Base-by-base conservation (phyloP, 2,113 vertebrate genomes). In the Australoheros scitulus region DNA sequence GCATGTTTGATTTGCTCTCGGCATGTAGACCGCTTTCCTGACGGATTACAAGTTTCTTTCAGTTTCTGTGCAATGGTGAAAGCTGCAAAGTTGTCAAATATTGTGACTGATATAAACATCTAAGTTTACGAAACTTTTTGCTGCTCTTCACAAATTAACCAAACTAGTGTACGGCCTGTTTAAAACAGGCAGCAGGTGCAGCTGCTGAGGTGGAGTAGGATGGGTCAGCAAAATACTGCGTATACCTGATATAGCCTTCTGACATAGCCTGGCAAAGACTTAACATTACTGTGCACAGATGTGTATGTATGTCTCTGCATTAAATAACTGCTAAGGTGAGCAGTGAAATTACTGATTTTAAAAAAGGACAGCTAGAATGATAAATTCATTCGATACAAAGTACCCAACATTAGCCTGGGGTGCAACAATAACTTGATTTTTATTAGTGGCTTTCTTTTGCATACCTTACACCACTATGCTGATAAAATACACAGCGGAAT, bases 341-440 rank as follows among this genome's bases (percentile, higher is more conserved):
- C 43, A 52, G 52, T 72, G 17, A 17, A 52, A 70, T 43, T 20
- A 52, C 43, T 29, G 43, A 20, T 52, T 52, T 72, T 72, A 32
- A 32, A 50, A 72, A 72, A 72, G 65, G 24, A 52, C 65, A 72
- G 65, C 65, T 72, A 26, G 52, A 72, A 72, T 32, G 43, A 72
- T 29, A 43, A 43, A 70, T 29, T 29, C 41, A 70, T 24, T 50
- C 8, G 29, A 70, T 14, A 17, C 24, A 29, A 72, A 52, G 52
- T 72, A 72, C 24, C 65, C 43, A 52, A 52, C 24, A 52, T 70
- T 52, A 70, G 17, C 43, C 24, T 52, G 65, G 32, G 29, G 43
- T 52, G 43, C 65, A 72, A 32, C 43, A 72, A 29, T 9, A 52
- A 6, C 26, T 32, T 52, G 47, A 72, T 52, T 72, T 52, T 72